phyloP scores from a whole-genome alignment of 2,797 vertebrate species.

The Aldrovandia affinis region DNA sequence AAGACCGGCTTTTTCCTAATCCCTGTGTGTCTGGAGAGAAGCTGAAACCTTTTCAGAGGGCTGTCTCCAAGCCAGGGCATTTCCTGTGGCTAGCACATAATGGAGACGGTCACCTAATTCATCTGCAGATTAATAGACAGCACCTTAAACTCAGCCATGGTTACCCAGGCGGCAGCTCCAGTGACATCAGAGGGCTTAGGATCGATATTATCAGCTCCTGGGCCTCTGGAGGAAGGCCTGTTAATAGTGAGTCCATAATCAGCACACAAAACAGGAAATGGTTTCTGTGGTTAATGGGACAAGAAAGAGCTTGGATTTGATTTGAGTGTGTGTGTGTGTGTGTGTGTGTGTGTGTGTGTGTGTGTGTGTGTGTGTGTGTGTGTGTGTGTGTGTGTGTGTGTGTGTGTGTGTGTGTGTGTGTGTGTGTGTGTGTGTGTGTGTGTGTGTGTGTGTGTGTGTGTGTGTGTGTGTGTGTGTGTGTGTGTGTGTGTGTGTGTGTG shows the following conservation, averaged over 20 bases:
- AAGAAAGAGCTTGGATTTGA: not conserved
- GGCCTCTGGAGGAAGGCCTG: not conserved
- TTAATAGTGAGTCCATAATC: not conserved
- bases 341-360: not conserved
- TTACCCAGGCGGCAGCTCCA: not conserved
- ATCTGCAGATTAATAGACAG: slow-evolving; percentile 4
- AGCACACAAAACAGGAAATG: slow-evolving; percentile 27
- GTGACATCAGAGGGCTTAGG: slow-evolving; percentile 10
- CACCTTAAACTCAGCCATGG: not conserved
- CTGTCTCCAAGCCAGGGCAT: not conserved
- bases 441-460: not conserved
- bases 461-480: not conserved
- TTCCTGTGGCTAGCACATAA: not conserved
- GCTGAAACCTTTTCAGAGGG: not conserved
- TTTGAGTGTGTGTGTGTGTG: not conserved
- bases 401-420: slow-evolving; percentile 10
- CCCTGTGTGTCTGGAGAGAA: not conserved
- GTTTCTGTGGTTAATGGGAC: slow-evolving; percentile 17
- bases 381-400: not conserved
- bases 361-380: not conserved
- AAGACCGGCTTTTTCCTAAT: not conserved
- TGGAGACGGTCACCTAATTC: slow-evolving; percentile 26
- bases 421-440: not conserved
- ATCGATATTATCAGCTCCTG: slow-evolving; percentile 13
- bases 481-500: not conserved